Conservation (phyloP, 2,888 invertebrate species). For the Spilarctia lutea region DNA sequence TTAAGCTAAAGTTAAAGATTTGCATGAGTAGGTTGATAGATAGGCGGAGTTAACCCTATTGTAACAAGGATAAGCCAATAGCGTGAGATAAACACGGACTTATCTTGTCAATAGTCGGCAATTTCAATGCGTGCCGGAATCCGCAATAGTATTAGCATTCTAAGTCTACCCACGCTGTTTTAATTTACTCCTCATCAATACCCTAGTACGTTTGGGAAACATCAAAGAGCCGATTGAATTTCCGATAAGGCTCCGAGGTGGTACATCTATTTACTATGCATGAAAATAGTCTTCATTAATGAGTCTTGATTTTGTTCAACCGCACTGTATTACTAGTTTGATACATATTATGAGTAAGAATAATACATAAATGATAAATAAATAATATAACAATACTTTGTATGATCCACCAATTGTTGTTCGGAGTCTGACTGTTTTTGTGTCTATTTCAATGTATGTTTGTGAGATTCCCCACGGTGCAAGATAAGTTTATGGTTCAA, state of each 20-base stretch:
- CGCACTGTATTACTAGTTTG: not conserved
- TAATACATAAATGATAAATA: no score
- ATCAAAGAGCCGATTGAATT: conserved; percentile 17
- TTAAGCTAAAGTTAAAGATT: no score
- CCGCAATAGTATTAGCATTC: not conserved
- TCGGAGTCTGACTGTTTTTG: no score
- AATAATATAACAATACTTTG: no score
- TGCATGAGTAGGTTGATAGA: no score
- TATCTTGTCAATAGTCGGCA: not conserved
- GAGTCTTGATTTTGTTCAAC: not conserved
- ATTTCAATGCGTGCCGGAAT: not conserved
- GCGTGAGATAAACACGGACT: not conserved
- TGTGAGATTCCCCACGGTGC: no score
- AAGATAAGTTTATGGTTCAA: no score
- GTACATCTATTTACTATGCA: not conserved
- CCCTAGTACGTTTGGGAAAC: not conserved
- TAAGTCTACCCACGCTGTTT: not conserved
- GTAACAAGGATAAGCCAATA: not conserved
- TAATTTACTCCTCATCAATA: not conserved
- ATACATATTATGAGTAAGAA: not conserved
- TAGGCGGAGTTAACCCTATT: not conserved
- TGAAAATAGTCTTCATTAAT: not conserved
- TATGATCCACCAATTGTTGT: no score
- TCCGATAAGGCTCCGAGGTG: not conserved
- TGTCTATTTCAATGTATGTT: no score